Evolutionary conservation across 2,888 invertebrate species (phyloP), one percentile per base, ranked within the genome.

Genomic region (Mellilla xanthometata): DNA sequence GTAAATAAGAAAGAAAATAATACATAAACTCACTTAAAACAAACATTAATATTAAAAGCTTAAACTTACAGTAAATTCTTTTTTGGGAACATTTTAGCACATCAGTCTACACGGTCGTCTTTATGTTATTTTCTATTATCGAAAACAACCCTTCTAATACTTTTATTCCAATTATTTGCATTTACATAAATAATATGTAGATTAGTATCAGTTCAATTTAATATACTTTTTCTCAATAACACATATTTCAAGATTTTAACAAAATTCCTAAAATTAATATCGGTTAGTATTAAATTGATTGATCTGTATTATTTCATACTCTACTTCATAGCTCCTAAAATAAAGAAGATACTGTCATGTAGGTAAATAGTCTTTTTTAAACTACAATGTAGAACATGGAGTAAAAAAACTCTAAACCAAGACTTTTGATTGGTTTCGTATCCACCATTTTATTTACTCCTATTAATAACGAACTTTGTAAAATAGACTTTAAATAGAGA

Each of bases 311-410:
- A 19, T 19, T 19, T 6, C 3, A 19, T 19, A 19, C 15, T 19
- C 15, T 2, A 24, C 2, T 28, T 11, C 9, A 34, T 34, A 26
- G 13, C 13, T 1, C 7, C 47, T 52, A 54, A 39, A 41, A 52
- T 44, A 43, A 46, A 27, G 30, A 33, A 41, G 42, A 65, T 72
- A 72, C 72, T 72, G 72, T 71, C 72, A 72, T 72, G 64, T 60
- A 43, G 72, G 72, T 72, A 72, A 67, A 62, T 54, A 58, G 41
- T n/a, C n/a, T n/a, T n/a, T n/a, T n/a, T n/a, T n/a, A n/a, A n/a
- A n/a, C n/a, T n/a, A n/a, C n/a, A n/a, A n/a, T n/a, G n/a, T n/a
- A n/a, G n/a, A n/a, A n/a, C n/a, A n/a, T n/a, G n/a, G n/a, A n/a
- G n/a, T n/a, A n/a, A n/a, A n/a, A n/a, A n/a, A n/a, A n/a, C n/a